Evolutionary conservation across 2,113 vertebrate genomes (phyloP), one percentile per base, ranked within the genome.

Genomic region (Opisthocomus hoazin): DNA sequence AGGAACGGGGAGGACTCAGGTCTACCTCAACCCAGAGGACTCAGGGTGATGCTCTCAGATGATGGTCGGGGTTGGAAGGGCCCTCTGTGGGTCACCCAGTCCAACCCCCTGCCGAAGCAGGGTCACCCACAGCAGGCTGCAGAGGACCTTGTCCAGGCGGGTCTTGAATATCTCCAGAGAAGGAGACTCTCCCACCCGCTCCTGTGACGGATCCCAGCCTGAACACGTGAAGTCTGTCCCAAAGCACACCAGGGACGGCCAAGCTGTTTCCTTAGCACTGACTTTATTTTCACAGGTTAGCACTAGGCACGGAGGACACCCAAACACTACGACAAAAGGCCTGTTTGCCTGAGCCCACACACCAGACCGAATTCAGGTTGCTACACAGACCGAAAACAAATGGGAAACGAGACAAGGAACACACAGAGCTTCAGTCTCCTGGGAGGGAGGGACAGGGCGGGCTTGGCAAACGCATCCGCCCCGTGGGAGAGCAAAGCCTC

Each of bases 261-360:
- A 27, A 16, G 8, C 15, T 23, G 20, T 27, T 41, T 94, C 68
- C 84, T 96, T 70, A 91, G 93, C 74, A 0, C 80, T 93, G 85
- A 20, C 64, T 97, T 97, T 97, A 97, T 97, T 97, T 75, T 22
- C 29, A 90, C 34, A 29, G 69, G 50, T 77, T 63, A 90, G 84
- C 95, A 90, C 60, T 34, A 71, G 90, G 87, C 84, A 79, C 12
- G 21, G 85, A 36, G 70, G 61, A 84, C 93, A 91, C 10, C 88
- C 83, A 75, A 89, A 91, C 78, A 70, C 86, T 4, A 84, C 2
- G 9, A 85, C 24, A 34, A 61, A 85, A 54, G 87, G 80, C 64
- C 57, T 37, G 56, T 70, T 68, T 41, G 77, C 64, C 82, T 6
- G 75, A 76, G 77, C 84, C 70, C 65, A 11, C 41, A 11, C 69